phyloP scores from a whole-genome alignment of 2,113 vertebrate genomes.

The Caretta caretta region DNA sequence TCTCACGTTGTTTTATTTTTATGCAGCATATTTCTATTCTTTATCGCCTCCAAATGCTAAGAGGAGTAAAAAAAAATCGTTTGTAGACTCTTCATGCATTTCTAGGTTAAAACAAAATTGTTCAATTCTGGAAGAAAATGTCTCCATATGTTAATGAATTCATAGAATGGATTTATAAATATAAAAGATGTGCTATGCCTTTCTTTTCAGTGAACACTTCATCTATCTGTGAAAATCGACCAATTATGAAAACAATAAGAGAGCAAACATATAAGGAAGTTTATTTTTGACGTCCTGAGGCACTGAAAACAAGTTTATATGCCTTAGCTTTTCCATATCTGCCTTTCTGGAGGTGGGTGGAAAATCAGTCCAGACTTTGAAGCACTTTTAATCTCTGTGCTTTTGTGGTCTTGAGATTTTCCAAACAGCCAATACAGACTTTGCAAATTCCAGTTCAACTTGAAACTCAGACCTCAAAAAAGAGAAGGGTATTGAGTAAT shows the following conservation, averaged over 20 bases:
- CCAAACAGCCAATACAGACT: constrained; percentile 27
- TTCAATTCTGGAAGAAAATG: background rate
- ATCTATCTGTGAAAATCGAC: constrained; percentile 10
- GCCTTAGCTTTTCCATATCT: constrained; percentile 20
- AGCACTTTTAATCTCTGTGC: constrained; percentile 34
- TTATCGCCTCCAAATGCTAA: background rate
- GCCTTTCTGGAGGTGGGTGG: background rate
- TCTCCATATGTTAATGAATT: constrained; percentile 3
- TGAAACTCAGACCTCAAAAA: background rate
- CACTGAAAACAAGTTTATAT: constrained; percentile 31
- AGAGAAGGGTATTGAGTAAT: background rate
- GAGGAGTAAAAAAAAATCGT: background rate
- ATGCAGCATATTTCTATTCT: background rate
- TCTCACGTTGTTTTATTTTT: background rate
- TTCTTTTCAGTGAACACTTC: background rate
- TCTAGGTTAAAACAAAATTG: background rate
- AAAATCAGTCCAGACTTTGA: constrained; percentile 15
- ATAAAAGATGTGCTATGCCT: background rate
- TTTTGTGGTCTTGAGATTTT: constrained; percentile 26
- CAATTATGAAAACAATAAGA: constrained; percentile 46
- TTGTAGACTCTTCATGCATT: background rate
- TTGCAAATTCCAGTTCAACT: constrained; percentile 22
- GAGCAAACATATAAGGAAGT: constrained; percentile 16
- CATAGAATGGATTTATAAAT: constrained; percentile 20
- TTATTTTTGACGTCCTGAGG: constrained; percentile 31